Evolutionary conservation across 2,113 vertebrate species (phyloP).

Genomic region (Limnothrissa miodon): DNA sequence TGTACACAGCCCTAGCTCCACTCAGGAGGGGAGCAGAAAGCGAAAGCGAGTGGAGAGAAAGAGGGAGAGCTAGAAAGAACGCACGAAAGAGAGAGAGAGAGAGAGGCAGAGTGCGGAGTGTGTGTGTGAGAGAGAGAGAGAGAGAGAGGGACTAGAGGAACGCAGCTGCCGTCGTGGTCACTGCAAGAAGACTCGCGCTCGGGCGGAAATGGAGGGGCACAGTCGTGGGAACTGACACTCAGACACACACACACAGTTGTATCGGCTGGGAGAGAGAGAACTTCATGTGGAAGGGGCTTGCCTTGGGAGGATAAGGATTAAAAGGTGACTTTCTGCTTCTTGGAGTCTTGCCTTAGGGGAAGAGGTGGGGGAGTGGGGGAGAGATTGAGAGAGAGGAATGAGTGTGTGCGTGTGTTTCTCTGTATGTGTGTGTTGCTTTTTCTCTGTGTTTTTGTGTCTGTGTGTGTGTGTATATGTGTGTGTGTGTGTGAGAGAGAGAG

Average conservation of each 20-base stretch:
- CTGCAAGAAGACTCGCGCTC: constrained; percentile 60
- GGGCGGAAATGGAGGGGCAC: constrained; percentile 72
- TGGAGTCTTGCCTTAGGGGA: constrained; percentile 23
- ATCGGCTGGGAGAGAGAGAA: constrained; percentile 44
- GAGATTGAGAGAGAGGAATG: background rate
- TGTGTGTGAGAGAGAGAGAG: constrained; percentile 9
- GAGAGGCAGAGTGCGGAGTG: constrained; percentile 35
- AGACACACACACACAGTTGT: constrained; percentile 27
- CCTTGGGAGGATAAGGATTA: constrained; percentile 64
- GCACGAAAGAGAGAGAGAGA: constrained; percentile 48
- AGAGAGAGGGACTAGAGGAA: constrained; percentile 64
- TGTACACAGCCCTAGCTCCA: constrained; percentile 46
- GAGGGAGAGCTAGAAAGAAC: constrained; percentile 39
- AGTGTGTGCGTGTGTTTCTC: background rate
- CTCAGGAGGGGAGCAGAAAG: constrained; percentile 44
- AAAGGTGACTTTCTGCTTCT: constrained; percentile 69
- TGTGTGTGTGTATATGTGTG: background rate
- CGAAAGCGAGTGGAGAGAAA: constrained; percentile 11
- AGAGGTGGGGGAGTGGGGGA: background rate
- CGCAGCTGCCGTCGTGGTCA: constrained; percentile 59
- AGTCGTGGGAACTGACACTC: constrained; percentile 66
- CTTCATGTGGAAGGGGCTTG: constrained; percentile 54
- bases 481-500: constrained; percentile 25
- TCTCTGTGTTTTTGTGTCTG: background rate
- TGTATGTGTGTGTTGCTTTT: constrained; percentile 19